Evolutionary conservation across 2,113 vertebrate genomes (phyloP), one percentile per base, ranked within the genome.

Genomic region (Megatriorchis doriae): DNA sequence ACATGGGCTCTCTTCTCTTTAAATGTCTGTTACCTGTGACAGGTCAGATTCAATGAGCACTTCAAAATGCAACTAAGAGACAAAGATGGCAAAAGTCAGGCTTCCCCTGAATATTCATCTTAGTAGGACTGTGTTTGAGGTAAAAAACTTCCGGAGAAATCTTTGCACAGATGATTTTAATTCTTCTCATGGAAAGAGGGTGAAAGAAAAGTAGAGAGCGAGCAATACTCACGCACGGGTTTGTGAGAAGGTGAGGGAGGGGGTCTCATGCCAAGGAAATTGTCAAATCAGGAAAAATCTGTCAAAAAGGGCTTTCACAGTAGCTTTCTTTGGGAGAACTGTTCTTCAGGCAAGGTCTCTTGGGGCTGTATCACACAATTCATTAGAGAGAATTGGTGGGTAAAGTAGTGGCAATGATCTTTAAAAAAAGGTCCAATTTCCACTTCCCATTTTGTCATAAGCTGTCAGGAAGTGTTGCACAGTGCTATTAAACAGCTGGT

Each of bases 401-500:
- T 72, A 70, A 96, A 86, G 87, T n/a, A 90, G 87, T 62, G 63
- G 71, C 42, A 73, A 79, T 66, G 78, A 84, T 88, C 63, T 93
- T 78, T 25, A 43, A 18, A 63, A 86, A 85, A 72, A 92, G 45
- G 34, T 83, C 68, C 31, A 52, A 66, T 93, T 96, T 95, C 72
- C 47, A 43, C 75, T 92, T 92, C 61, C 72, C 68, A n/a, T 92
- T 96, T 92, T 94, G 82, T 92, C 74, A 82, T 62, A 73, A 74
- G 58, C 82, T 92, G 90, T 90, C 55, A 91, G 90, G 77, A 91
- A 87, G 43, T 61, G 47, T 86, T 79, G 55, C 61, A 47, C 21
- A 74, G 55, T 74, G 83, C 73, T 81, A 40, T 84, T 81, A 67
- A 94, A 74, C 88, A 88, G 68, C 56, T 82, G 50, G 21, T 93